Conservation (phyloP, 2,113 vertebrate genomes). For the Onychostoma macrolepis region DNA sequence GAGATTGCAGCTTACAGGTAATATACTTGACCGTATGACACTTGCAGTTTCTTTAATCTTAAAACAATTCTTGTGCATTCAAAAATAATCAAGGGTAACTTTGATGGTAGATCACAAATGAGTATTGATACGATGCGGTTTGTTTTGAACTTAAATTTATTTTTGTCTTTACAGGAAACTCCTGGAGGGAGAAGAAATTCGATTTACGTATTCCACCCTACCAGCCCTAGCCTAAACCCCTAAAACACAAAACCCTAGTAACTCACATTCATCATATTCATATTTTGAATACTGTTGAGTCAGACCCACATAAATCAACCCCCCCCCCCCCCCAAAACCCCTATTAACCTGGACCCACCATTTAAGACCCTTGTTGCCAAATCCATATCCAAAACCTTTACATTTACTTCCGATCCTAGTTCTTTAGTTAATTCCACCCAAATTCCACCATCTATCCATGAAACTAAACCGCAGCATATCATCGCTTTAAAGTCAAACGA, state of each 20-base stretch:
- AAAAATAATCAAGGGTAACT: neutral
- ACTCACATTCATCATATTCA: neutral
- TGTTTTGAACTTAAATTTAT: neutral
- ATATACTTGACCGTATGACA: slow-evolving; percentile 7
- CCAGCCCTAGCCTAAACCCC: slow-evolving; percentile 64
- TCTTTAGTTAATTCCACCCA: neutral
- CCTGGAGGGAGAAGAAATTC: slow-evolving; percentile 84
- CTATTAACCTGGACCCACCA: neutral
- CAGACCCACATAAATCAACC: neutral
- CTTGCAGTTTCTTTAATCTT: neutral
- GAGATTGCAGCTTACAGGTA: slow-evolving; percentile 98
- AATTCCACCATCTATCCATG: neutral
- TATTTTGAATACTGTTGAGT: neutral
- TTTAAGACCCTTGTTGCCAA: neutral
- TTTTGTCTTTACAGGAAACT: slow-evolving; percentile 77
- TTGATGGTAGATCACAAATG: neutral
- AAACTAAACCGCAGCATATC: slow-evolving; percentile 55
- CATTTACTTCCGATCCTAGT: neutral
- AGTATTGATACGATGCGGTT: neutral
- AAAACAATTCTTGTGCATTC: neutral
- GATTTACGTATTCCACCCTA: slow-evolving; percentile 75
- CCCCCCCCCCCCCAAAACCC: neutral
- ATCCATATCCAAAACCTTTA: neutral
- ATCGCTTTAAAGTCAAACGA: slow-evolving; percentile 73
- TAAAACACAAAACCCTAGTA: neutral